A percentile compares a stretch with the other conserved stretches of the same genome.
phyloP scores from a whole-genome alignment of 2,888 invertebrate genomes.

The Tillus elongatus region DNA sequence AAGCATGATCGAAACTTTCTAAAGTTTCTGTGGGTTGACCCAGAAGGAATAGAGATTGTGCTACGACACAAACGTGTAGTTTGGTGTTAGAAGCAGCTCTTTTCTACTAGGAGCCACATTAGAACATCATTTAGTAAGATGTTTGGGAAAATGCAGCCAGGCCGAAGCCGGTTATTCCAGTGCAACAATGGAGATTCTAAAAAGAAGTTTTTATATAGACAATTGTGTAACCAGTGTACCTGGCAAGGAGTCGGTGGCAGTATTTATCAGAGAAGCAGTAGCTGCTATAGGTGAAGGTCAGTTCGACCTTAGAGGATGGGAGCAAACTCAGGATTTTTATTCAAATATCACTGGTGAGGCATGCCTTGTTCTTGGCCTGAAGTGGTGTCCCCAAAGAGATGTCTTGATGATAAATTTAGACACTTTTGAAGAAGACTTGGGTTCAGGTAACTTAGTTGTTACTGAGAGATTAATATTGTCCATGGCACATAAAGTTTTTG shows the following conservation, averaged over 20 bases:
- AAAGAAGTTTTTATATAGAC: constrained; percentile 20
- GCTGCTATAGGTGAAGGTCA: not conserved
- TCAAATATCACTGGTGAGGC: too few species aligned
- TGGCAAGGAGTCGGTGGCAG: not conserved
- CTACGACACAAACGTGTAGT: constrained; percentile 23
- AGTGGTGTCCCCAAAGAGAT: too few species aligned
- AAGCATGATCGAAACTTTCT: constrained; percentile 13
- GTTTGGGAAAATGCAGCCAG: constrained; percentile 21
- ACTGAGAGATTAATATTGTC: not conserved
- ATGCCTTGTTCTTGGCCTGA: too few species aligned
- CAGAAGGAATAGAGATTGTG: constrained; percentile 11
- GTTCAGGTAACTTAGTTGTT: too few species aligned
- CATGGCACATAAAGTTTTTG: not conserved
- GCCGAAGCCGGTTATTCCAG: too few species aligned
- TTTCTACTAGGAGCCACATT: constrained; percentile 25
- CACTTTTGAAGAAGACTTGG: too few species aligned
- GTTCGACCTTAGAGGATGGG: too few species aligned
- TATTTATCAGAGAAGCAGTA: not conserved
- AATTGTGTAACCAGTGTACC: constrained; percentile 18
- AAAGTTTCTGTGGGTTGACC: constrained; percentile 22
- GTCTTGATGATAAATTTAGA: too few species aligned
- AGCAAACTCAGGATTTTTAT: too few species aligned
- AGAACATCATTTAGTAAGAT: too few species aligned
- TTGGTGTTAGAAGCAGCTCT: constrained; percentile 22
- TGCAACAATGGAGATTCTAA: too few species aligned